These are phyloP conservation scores for Tachina grossa DNA, from an alignment of 2,888 invertebrate genomes.

Conservation along the genomic window DNA sequence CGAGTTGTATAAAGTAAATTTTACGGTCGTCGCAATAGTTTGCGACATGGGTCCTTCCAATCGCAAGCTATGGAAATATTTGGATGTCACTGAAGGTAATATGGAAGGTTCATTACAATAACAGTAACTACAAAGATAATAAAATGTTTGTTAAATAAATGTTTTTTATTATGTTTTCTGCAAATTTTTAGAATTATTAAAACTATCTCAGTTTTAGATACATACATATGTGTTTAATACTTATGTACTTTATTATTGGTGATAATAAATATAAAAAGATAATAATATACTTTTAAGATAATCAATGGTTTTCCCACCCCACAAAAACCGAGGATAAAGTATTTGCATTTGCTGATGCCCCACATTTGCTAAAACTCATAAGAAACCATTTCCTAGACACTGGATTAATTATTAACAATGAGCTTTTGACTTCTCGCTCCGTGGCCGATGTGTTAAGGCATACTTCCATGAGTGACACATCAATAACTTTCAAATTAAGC, in stretches of 20 bases:
- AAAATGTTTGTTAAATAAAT: too few relatives aligned
- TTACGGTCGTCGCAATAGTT: conserved; percentile 24
- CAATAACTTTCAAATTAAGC: conserved; percentile 40
- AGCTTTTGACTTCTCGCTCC: conserved; percentile 10
- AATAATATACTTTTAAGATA: conserved; percentile 1
- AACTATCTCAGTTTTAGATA: too few relatives aligned
- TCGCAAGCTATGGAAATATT: not conserved
- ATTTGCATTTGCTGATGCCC: conserved; percentile 15
- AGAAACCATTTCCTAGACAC: conserved; percentile 29
- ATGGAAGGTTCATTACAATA: not conserved
- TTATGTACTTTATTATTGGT: conserved; percentile 11
- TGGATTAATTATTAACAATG: conserved; percentile 59
- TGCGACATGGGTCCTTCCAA: conserved; percentile 42
- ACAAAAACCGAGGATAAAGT: too few relatives aligned
- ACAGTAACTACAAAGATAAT: not conserved
- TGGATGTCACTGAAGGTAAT: not conserved
- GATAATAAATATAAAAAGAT: too few relatives aligned
- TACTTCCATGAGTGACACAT: not conserved
- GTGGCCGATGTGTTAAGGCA: conserved; percentile 35
- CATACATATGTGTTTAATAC: too few relatives aligned
- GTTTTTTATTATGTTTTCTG: too few relatives aligned
- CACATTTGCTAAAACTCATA: conserved; percentile 21
- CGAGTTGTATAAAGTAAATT: conserved; percentile 1
- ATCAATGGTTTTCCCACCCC: conserved; percentile 24
- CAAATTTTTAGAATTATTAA: too few relatives aligned